A percentile compares a stretch with the other conserved stretches of the same genome.
Evolutionary conservation across 2,888 invertebrate species (phyloP).

Genomic region (Cheilosia variabilis): DNA sequence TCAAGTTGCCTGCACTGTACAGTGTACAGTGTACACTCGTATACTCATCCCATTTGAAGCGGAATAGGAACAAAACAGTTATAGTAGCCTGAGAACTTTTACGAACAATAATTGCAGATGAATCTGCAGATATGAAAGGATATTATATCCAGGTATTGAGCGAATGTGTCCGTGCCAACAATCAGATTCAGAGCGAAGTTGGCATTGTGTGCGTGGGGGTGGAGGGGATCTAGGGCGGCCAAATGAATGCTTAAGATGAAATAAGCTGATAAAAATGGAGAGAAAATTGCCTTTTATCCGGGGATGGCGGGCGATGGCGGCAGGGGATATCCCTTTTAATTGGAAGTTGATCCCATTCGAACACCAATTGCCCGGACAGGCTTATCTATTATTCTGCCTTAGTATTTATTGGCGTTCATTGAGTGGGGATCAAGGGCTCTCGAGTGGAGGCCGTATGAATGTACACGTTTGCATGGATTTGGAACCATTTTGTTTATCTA

Average conservation of each 20-base stretch:
- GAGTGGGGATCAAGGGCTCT: constrained; percentile 57
- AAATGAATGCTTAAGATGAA: constrained; percentile 68
- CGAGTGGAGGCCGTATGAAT: constrained; percentile 21
- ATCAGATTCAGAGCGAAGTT: constrained; percentile 52
- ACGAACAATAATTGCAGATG: constrained; percentile 72
- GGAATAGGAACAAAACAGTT: constrained; percentile 45
- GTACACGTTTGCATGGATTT: constrained; percentile 49
- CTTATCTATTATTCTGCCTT: constrained; percentile 70
- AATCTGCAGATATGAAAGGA: constrained; percentile 62
- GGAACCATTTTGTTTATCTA: constrained; percentile 35
- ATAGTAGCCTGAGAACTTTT: constrained; percentile 67
- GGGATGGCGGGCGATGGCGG: not conserved
- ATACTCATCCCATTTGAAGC: constrained; percentile 27
- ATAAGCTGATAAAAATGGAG: constrained; percentile 70
- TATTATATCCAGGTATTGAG: constrained; percentile 54
- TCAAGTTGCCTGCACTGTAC: constrained; percentile 17
- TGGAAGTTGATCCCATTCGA: constrained; percentile 74
- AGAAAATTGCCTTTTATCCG: constrained; percentile 70
- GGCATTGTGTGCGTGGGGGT: constrained; percentile 3
- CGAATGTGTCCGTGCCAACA: constrained; percentile 64
- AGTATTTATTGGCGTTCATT: constrained; percentile 69
- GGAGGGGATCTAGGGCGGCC: not conserved
- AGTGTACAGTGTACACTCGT: not conserved
- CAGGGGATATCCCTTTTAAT: constrained; percentile 72
- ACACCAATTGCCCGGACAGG: constrained; percentile 74